Evolutionary conservation across 1,140 invertebrate species (phyloP).

Genomic region (Papilio aristodemus): DNA sequence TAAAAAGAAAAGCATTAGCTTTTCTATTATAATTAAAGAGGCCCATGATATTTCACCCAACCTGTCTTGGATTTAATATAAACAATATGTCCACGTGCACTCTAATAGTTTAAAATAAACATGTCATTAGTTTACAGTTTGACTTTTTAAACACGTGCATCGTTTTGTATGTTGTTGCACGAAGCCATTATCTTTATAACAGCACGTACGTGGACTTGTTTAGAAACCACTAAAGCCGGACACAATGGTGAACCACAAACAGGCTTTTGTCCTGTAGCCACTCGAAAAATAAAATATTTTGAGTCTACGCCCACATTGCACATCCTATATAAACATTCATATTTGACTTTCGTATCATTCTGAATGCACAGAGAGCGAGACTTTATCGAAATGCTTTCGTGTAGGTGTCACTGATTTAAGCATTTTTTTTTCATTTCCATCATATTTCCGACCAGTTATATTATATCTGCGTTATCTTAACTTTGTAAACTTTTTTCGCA

Average conservation of each 20-base stretch:
- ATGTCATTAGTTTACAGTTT: constrained; percentile 16
- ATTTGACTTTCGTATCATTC: constrained; percentile 39
- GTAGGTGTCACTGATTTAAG: constrained; percentile 16
- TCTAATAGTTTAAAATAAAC: constrained; percentile 6
- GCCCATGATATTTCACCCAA: not conserved
- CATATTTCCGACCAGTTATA: constrained; percentile 2
- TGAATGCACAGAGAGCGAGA: constrained; percentile 24
- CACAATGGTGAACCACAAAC: constrained; percentile 59
- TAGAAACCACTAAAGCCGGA: constrained; percentile 59
- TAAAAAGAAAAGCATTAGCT: no score
- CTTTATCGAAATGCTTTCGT: constrained; percentile 16
- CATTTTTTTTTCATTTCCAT: constrained; percentile 1
- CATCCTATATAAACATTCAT: constrained; percentile 60
- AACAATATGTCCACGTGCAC: constrained; percentile 3
- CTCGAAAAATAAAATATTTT: constrained; percentile 64
- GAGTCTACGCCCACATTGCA: constrained; percentile 46
- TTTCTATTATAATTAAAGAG: no score
- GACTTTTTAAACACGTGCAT: constrained; percentile 22
- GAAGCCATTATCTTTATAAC: constrained; percentile 41
- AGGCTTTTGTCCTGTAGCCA: constrained; percentile 50
- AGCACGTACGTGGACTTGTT: constrained; percentile 60
- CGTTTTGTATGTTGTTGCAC: constrained; percentile 33
- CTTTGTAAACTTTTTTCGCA: no score
- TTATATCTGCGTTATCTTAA: constrained; percentile 10
- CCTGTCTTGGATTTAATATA: not conserved